Base-by-base conservation (phyloP, 2,888 invertebrate species). In the Callyntrura guangdongensis region DNA sequence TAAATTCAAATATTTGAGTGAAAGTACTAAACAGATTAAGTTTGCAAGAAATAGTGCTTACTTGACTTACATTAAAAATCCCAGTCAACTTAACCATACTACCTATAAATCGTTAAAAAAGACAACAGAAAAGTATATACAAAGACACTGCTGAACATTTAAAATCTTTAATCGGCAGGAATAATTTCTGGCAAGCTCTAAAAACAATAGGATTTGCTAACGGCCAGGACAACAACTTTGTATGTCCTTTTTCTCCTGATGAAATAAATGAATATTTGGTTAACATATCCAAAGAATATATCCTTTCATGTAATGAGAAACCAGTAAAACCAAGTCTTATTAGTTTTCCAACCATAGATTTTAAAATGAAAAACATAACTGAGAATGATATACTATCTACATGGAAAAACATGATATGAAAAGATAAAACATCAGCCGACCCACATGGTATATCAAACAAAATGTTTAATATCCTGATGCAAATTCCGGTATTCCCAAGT, bases 321-420 rank as follows among this genome's bases (percentile, higher is more conserved):
- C 22, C 22, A 8, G 9, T 4, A 1, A 61, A 56, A 22, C 81
- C 81, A 2, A 6, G 0, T 25, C 0, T n/a, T 5, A 27, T 81
- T 17, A 53, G 0, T 6, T 1, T 27, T 2, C 81, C 81, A 14
- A 14, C 0, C 0, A 1, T 0, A 12, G 0, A 9, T 8, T 56
- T 81, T 27, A 56, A n/a, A 27, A n/a, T 81, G 4, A 47, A 20
- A 6, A n/a, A 22, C 0, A 67, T 83, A 17, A 67, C 12, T 6
- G 4, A 1, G 0, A 49, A 8, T 0, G 49, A 83, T 1, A 2
- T 49, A 3, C 0, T n/a, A 5, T 8, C 8, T 12, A 27, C 20
- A 22, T 84, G 84, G 84, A 84, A 72, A 56, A 0, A 22, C 3
- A 53, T 84, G 5, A n/a, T n/a, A n/a, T n/a, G n/a, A n/a, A n/a